Evolutionary conservation across 2,113 vertebrate species (phyloP).

Genomic region (Protobothrops mucrosquamatus): DNA sequence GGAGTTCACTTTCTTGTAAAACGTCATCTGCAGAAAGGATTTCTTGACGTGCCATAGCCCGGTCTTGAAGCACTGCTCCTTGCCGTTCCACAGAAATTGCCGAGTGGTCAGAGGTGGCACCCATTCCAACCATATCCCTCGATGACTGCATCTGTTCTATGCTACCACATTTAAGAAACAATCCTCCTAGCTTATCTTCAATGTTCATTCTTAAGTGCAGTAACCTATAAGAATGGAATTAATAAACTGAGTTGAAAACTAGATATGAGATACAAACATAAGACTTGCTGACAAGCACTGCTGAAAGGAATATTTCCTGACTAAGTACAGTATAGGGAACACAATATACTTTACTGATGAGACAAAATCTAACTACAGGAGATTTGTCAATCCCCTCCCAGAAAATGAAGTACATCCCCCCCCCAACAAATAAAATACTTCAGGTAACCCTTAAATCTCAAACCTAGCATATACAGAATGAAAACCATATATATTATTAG

Average conservation of each 20-base stretch:
- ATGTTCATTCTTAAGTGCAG: conserved; percentile 93
- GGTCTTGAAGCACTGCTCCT: conserved; percentile 86
- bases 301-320: neutral
- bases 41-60: conserved; percentile 86
- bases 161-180: conserved; percentile 94
- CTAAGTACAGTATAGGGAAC: neutral
- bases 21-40: conserved; percentile 85
- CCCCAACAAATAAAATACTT: neutral
- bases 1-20: conserved; percentile 82
- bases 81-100: conserved; percentile 70
- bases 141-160: conserved; percentile 80
- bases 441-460: neutral
- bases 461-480: neutral
- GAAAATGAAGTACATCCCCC: neutral
- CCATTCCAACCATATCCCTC: conserved; percentile 80
- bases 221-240: conserved; percentile 68
- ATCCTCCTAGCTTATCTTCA: conserved; percentile 94
- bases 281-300: neutral
- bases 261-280: neutral
- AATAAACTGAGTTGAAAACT: conserved; percentile 13
- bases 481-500: neutral
- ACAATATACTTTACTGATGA: neutral
- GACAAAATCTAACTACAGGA: neutral
- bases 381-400: neutral
- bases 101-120: conserved; percentile 75